These are phyloP conservation scores for Cenopis cana DNA, from an alignment of 2,888 invertebrate genomes.

Conservation along the genomic window DNA sequence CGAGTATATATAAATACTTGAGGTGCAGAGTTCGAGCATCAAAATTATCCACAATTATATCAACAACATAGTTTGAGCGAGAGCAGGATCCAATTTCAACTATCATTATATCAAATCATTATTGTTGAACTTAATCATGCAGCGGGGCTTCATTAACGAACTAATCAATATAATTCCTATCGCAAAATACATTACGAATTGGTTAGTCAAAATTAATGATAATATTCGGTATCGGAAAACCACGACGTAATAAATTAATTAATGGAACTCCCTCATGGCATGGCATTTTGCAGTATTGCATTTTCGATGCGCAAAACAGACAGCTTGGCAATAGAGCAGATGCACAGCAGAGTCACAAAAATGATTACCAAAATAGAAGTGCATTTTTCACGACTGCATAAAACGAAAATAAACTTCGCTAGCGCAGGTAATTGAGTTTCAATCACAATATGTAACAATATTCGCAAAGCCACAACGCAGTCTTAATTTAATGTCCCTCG, in stretches of 20 bases:
- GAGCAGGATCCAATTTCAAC: not conserved
- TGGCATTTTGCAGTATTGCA: not conserved
- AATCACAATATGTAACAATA: conserved; percentile 3
- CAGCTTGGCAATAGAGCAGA: conserved; percentile 10
- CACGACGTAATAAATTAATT: not conserved
- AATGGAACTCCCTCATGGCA: not conserved
- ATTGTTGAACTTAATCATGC: not conserved
- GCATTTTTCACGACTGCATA: not conserved
- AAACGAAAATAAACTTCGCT: conserved; percentile 7
- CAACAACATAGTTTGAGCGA: not conserved
- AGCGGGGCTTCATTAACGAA: not conserved
- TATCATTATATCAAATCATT: not conserved
- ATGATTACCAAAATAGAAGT: conserved; percentile 5
- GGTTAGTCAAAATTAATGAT: not conserved
- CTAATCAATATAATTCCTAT: not conserved
- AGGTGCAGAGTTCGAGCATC: not conserved
- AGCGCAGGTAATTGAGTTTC: not conserved
- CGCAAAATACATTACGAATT: not conserved
- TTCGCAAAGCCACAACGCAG: conserved; percentile 14
- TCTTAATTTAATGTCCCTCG: not conserved
- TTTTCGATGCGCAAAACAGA: not conserved
- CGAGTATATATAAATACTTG: too few relatives aligned
- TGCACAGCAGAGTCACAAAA: conserved; percentile 12
- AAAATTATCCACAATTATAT: not conserved
- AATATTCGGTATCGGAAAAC: not conserved